phyloP scores from a whole-genome alignment of 1,140 invertebrate genomes.

The Orius insidiosus region DNA sequence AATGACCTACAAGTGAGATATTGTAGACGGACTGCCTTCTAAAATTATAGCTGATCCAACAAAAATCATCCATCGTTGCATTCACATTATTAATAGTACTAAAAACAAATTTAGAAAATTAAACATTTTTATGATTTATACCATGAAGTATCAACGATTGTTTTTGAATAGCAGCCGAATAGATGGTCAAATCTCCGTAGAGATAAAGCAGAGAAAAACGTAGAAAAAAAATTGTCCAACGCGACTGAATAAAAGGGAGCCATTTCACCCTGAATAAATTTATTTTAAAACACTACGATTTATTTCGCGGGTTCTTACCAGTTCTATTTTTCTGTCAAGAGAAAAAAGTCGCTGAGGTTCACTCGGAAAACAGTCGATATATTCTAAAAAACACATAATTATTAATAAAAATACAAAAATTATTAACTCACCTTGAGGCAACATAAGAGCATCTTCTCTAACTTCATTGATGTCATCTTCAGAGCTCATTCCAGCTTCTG shows the following conservation, averaged over 20 bases:
- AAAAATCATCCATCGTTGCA: background rate
- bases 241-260: slow-evolving; percentile 75
- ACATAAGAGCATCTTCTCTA: too few relatives aligned
- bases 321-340: slow-evolving; percentile 59
- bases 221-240: slow-evolving; percentile 70
- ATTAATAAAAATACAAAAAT: too few relatives aligned
- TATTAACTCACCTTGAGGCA: too few relatives aligned
- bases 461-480: too few relatives aligned
- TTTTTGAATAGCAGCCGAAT: slow-evolving; percentile 87
- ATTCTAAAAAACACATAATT: slow-evolving; percentile 18
- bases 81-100: background rate
- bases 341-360: slow-evolving; percentile 23
- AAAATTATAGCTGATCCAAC: background rate
- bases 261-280: slow-evolving; percentile 84
- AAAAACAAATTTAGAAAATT: background rate
- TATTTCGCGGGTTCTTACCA: slow-evolving; percentile 39
- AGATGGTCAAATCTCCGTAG: slow-evolving; percentile 93
- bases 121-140: slow-evolving; percentile 27
- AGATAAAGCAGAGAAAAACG: slow-evolving; percentile 79
- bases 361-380: slow-evolving; percentile 20
- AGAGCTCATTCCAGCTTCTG: too few relatives aligned
- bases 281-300: too few relatives aligned
- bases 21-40: slow-evolving; percentile 3
- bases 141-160: slow-evolving; percentile 79
- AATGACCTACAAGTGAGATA: slow-evolving; percentile 13